These are phyloP conservation scores for Corythoichthys haematopterus DNA, from an alignment of 2,113 vertebrate species.

Conservation along the genomic window DNA sequence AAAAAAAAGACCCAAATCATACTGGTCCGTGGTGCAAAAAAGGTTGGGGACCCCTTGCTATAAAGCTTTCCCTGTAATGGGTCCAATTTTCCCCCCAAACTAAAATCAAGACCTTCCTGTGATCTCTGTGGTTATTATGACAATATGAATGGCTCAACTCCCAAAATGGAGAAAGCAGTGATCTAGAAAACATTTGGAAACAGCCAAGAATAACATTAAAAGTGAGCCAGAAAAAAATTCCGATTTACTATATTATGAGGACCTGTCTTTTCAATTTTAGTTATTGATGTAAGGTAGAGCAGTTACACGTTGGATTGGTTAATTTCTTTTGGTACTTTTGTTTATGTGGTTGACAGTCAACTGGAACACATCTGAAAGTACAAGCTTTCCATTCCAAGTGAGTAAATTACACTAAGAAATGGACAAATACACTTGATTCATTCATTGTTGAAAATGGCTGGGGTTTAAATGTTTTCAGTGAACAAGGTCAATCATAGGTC, in stretches of 20 bases:
- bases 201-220: slow-evolving; percentile 50
- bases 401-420: neutral
- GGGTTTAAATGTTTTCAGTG: slow-evolving; percentile 2
- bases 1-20: no score
- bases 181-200: slow-evolving; percentile 24
- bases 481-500: slow-evolving; percentile 20
- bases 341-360: slow-evolving; percentile 35
- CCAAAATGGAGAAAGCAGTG: slow-evolving; percentile 33
- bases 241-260: slow-evolving; percentile 34
- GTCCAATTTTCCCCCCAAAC: neutral
- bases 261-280: slow-evolving; percentile 26
- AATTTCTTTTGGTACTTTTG: slow-evolving; percentile 38
- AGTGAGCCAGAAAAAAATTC: slow-evolving; percentile 34
- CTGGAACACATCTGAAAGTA: slow-evolving; percentile 26
- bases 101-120: slow-evolving; percentile 23
- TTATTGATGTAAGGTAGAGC: slow-evolving; percentile 29
- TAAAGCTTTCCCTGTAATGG: neutral
- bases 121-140: slow-evolving; percentile 33
- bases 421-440: slow-evolving; percentile 5
- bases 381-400: neutral
- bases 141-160: slow-evolving; percentile 23
- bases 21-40: no score
- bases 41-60: no score
- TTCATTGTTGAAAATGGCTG: slow-evolving; percentile 2
- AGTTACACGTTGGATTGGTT: slow-evolving; percentile 36